Conservation (phyloP, 2,888 invertebrate species). For the Catocala nupta region DNA sequence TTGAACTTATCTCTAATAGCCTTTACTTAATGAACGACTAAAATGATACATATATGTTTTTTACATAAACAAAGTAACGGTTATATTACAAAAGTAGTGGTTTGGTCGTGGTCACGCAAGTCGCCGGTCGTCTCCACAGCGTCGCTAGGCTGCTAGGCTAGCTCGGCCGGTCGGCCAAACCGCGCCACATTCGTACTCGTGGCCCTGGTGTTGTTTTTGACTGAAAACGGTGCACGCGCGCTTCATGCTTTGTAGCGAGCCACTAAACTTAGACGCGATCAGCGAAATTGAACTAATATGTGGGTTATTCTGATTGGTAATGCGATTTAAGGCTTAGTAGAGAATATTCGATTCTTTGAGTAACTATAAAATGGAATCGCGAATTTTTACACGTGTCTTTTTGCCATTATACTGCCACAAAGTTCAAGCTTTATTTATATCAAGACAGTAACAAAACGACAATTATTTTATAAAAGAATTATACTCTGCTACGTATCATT, state of each 20-base stretch:
- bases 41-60: not conserved
- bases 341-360: no score
- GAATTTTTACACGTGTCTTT: no score
- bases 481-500: no score
- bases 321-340: no score
- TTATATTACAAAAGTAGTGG: conserved; percentile 27
- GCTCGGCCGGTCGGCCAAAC: conserved; percentile 65
- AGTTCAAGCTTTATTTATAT: no score
- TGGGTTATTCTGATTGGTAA: no score
- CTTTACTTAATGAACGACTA: not conserved
- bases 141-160: conserved; percentile 59
- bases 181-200: conserved; percentile 80
- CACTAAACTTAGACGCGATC: conserved; percentile 53
- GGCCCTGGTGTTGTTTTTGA: conserved; percentile 82
- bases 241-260: conserved; percentile 70
- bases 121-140: conserved; percentile 58
- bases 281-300: conserved; percentile 19
- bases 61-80: conserved; percentile 1
- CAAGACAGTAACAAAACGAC: no score
- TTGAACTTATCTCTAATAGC: no score
- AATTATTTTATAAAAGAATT: no score
- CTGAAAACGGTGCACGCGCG: conserved; percentile 85
- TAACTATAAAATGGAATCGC: no score
- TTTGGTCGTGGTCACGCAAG: conserved; percentile 13
- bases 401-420: no score